Conservation (phyloP, 2,113 vertebrate species). For the Serilophus lunatus region DNA sequence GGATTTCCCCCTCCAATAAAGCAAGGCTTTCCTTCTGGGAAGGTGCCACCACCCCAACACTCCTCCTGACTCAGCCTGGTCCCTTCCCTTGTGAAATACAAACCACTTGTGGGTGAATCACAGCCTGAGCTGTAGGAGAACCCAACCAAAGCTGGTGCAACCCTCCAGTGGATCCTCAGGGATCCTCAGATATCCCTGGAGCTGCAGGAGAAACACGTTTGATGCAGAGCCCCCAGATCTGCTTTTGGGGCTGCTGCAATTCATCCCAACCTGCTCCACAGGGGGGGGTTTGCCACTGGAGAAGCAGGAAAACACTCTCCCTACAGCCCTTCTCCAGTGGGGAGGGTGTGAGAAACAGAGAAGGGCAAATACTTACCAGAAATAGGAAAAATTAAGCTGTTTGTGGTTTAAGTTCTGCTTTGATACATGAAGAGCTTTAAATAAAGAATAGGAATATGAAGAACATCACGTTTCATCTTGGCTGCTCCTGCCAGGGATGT, state of each 20-base stretch:
- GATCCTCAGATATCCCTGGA: not conserved
- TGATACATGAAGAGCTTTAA: not conserved
- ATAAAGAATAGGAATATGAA: not conserved
- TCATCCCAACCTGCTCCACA: rapidly evolving
- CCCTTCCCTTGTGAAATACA: not conserved
- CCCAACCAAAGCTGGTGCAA: not conserved
- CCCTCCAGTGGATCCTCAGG: not conserved
- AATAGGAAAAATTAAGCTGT: not conserved
- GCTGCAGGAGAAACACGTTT: rapidly evolving
- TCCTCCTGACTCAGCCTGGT: not conserved
- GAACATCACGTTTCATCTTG: rapidly evolving
- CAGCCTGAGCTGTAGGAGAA: rapidly evolving
- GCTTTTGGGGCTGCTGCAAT: not conserved
- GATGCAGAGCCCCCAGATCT: not conserved
- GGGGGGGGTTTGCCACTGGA: rapidly evolving
- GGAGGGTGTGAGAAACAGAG: rapidly evolving
- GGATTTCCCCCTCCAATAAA: not conserved
- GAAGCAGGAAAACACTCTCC: not conserved
- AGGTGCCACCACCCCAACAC: not conserved
- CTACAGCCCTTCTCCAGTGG: not conserved
- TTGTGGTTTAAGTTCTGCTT: not conserved
- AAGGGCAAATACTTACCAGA: not conserved
- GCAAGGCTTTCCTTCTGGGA: not conserved
- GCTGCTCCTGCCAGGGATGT: not conserved
- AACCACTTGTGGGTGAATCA: not conserved